Evolutionary conservation across 2,113 vertebrate species (phyloP).

Genomic region (Drymodes brunneopygia): DNA sequence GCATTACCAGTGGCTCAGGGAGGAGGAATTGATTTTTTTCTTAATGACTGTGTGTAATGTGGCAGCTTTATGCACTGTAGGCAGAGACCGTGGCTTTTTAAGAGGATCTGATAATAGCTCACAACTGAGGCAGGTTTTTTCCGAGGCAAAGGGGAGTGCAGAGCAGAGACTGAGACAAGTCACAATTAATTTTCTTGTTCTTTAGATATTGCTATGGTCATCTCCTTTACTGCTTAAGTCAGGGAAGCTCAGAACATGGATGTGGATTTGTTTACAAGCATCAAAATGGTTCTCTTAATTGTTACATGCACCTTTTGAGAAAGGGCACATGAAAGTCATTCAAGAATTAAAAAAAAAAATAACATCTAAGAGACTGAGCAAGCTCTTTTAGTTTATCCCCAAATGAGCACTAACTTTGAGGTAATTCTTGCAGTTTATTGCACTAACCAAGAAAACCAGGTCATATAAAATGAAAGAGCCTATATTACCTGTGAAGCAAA

Average conservation of each 20-base stretch:
- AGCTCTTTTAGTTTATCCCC: not conserved
- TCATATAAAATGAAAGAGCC: not conserved
- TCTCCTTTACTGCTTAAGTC: not conserved
- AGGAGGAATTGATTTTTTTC: not conserved
- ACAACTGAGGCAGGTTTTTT: not conserved
- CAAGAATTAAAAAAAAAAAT: not conserved
- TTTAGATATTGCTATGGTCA: not conserved
- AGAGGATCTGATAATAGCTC: not conserved
- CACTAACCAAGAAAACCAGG: not conserved
- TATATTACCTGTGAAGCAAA: not conserved
- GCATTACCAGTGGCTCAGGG: not conserved
- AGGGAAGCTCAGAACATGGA: not conserved
- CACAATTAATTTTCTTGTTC: not conserved
- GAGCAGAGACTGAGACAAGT: not conserved
- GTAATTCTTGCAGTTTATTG: not conserved
- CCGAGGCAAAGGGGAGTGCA: not conserved
- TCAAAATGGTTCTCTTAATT: not conserved
- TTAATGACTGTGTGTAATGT: not conserved
- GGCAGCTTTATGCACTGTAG: not conserved
- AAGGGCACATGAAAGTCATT: not conserved
- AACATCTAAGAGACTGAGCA: not conserved
- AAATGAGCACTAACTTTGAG: not conserved
- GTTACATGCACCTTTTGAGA: not conserved
- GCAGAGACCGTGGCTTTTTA: not conserved
- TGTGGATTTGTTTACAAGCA: not conserved